A percentile compares a stretch with the other conserved stretches of the same genome.
Evolutionary conservation across 2,888 invertebrate species (phyloP).

Genomic region (Biston stratarius): DNA sequence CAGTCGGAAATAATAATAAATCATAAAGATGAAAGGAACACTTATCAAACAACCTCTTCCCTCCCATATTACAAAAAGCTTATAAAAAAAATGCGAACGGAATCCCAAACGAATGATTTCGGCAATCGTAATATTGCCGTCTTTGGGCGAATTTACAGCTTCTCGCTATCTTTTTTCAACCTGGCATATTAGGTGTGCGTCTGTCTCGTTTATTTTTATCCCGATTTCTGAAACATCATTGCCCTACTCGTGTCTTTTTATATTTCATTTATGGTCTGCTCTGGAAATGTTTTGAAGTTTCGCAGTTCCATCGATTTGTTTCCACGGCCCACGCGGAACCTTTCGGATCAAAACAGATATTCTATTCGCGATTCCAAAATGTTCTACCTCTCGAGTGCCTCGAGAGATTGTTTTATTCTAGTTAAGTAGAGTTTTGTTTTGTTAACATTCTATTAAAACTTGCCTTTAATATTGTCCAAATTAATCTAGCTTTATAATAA

Average conservation of each 20-base stretch:
- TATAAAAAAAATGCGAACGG: constrained; percentile 54
- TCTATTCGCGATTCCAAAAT: constrained; percentile 46
- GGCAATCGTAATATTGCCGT: constrained; percentile 49
- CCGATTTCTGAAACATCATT: constrained; percentile 44
- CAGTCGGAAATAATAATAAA: constrained; percentile 49
- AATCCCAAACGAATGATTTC: constrained; percentile 49
- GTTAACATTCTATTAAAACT: constrained; percentile 12
- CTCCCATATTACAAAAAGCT: constrained; percentile 54
- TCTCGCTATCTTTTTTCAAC: constrained; percentile 33
- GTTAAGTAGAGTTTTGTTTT: constrained; percentile 27
- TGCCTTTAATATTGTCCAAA: not conserved
- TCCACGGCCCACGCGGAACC: constrained; percentile 43
- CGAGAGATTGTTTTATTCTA: constrained; percentile 31
- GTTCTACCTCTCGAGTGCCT: constrained; percentile 41
- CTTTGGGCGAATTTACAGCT: constrained; percentile 44
- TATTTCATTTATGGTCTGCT: constrained; percentile 60
- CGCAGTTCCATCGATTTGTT: constrained; percentile 54
- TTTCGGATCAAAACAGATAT: constrained; percentile 45
- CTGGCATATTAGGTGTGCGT: constrained; percentile 22
- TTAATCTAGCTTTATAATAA: not conserved
- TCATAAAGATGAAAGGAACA: constrained; percentile 53
- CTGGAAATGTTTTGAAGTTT: constrained; percentile 58
- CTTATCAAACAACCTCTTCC: constrained; percentile 51
- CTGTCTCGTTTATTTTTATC: constrained; percentile 40
- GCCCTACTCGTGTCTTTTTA: constrained; percentile 48